phyloP scores from a whole-genome alignment of 2,888 invertebrate species.

The Masnerella sp. region DNA sequence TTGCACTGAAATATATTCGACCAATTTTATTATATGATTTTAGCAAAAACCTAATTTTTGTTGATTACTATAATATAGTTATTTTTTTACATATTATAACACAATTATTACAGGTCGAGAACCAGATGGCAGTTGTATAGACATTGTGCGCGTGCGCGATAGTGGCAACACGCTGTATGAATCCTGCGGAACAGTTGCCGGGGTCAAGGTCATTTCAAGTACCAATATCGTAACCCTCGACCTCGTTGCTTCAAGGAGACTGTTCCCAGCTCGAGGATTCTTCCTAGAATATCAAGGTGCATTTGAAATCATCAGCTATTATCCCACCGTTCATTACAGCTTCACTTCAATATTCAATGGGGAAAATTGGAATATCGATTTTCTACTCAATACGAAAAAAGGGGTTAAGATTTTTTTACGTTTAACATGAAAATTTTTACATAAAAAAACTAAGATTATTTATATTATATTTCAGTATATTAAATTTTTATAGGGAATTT shows the following conservation, averaged over 20 bases:
- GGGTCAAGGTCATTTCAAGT: slow-evolving; percentile 71
- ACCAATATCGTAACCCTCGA: slow-evolving; percentile 73
- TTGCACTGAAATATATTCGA: too few species aligned
- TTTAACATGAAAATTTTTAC: too few species aligned
- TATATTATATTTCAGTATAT: too few species aligned
- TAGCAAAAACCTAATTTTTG: too few species aligned
- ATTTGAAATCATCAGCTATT: slow-evolving; percentile 13
- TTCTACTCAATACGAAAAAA: neutral
- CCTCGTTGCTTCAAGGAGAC: slow-evolving; percentile 68
- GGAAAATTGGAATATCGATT: too few species aligned
- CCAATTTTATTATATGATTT: too few species aligned
- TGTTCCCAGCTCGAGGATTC: slow-evolving; percentile 73
- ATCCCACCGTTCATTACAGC: neutral
- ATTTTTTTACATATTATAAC: too few species aligned
- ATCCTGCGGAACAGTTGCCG: slow-evolving; percentile 72
- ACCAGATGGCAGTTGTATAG: slow-evolving; percentile 73
- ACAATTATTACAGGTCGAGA: slow-evolving; percentile 66
- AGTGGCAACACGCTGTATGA: slow-evolving; percentile 72
- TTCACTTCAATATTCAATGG: too few species aligned
- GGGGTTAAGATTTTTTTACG: too few species aligned
- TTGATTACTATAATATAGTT: too few species aligned
- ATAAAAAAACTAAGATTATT: too few species aligned
- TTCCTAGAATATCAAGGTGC: slow-evolving; percentile 75
- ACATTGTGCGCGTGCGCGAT: slow-evolving; percentile 73
- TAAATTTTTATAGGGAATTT: too few species aligned